Evolutionary conservation across 2,888 invertebrate species (phyloP).

Genomic region (Steinernema scapterisci): DNA sequence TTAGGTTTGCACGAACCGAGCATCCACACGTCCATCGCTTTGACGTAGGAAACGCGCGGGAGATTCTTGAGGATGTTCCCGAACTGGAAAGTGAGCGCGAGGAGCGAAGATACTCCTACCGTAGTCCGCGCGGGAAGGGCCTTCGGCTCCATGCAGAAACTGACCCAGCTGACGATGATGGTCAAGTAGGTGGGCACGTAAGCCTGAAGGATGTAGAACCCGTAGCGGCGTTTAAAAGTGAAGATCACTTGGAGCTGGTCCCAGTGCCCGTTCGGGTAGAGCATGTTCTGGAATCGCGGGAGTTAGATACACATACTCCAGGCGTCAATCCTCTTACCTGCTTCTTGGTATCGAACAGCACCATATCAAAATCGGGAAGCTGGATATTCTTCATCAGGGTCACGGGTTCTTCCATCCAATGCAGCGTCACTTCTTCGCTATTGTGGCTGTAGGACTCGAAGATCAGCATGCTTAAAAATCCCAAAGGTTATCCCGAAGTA

Average conservation of each 20-base stretch:
- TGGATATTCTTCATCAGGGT: constrained; percentile 66
- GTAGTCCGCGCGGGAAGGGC: constrained; percentile 67
- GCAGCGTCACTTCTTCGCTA: constrained; percentile 63
- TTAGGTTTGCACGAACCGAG: constrained; percentile 40
- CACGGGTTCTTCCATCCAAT: constrained; percentile 67
- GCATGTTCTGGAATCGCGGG: not conserved
- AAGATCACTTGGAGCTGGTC: constrained; percentile 56
- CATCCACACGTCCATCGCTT: constrained; percentile 68
- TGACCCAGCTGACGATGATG: constrained; percentile 66
- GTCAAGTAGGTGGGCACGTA: constrained; percentile 65
- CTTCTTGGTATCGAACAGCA: constrained; percentile 57
- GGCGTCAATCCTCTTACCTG: too few relatives aligned
- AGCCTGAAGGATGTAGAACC: constrained; percentile 67
- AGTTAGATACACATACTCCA: too few relatives aligned
- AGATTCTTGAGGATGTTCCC: constrained; percentile 67
- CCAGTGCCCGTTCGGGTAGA: constrained; percentile 60
- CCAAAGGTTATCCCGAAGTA: not conserved
- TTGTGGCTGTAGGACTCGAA: constrained; percentile 67
- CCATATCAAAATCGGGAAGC: constrained; percentile 67
- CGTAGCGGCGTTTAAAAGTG: constrained; percentile 67
- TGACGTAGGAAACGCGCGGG: constrained; percentile 66
- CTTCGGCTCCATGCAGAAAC: constrained; percentile 68
- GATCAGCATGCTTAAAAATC: constrained; percentile 48
- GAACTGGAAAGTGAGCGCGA: constrained; percentile 65
- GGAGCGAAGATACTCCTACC: constrained; percentile 65